Conservation (phyloP, 2,797 vertebrate species). For the Crypturellus tataupa region DNA sequence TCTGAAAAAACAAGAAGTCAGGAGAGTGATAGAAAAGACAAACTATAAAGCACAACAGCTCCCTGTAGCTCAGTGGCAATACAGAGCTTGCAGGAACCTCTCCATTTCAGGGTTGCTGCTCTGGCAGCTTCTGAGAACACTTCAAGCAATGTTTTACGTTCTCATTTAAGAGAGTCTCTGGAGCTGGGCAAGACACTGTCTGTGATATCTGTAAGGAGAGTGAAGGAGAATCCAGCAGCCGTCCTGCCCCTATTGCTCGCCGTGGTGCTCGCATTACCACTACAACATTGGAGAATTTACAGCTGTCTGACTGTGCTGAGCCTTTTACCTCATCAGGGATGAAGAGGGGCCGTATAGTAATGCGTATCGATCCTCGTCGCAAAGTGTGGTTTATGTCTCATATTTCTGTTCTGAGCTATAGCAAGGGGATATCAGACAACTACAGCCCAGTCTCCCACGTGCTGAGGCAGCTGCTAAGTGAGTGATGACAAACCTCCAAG, state of each 20-base stretch:
- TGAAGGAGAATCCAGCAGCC: neutral
- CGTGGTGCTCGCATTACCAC: neutral
- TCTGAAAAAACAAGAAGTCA: neutral
- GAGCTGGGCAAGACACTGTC: neutral
- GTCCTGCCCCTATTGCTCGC: neutral
- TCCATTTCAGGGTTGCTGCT: neutral
- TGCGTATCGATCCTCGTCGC: constrained; percentile 54
- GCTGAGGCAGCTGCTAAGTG: neutral
- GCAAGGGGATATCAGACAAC: neutral
- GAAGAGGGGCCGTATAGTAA: constrained; percentile 41
- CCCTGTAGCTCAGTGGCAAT: neutral
- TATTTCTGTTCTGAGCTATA: constrained; percentile 20
- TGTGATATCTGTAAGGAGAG: neutral
- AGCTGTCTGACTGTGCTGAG: neutral
- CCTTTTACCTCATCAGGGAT: constrained; percentile 58
- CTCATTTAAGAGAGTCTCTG: neutral
- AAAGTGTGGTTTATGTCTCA: constrained; percentile 52
- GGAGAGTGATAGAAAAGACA: constrained; percentile 15
- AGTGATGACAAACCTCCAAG: constrained; percentile 45
- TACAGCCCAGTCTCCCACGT: neutral
- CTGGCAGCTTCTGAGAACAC: neutral
- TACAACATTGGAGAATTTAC: constrained; percentile 27
- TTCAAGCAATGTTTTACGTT: neutral
- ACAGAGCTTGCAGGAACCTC: neutral
- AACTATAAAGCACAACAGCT: neutral